These are phyloP conservation scores for Ophiodon elongatus DNA, from an alignment of 2,113 vertebrate genomes.

Conservation along the genomic window DNA sequence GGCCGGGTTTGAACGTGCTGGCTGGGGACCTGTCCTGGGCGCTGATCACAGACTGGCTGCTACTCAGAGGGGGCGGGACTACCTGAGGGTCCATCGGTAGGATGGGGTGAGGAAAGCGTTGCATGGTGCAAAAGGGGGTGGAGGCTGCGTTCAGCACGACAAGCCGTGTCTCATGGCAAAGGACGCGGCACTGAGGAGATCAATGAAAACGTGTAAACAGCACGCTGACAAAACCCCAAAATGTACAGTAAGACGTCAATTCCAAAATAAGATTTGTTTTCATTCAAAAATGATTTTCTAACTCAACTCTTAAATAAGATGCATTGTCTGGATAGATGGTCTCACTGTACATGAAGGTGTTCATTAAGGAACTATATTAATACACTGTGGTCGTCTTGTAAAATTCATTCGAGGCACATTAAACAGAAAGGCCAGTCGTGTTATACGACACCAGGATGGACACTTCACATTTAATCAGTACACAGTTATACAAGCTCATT, in stretches of 20 bases:
- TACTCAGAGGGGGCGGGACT: conserved; percentile 58
- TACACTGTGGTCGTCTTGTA: not conserved
- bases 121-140: conserved; percentile 20
- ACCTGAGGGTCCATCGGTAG: conserved; percentile 76
- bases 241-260: no score
- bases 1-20: conserved; percentile 73
- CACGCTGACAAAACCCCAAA: not conserved
- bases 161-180: conserved; percentile 42
- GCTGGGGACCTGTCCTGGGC: conserved; percentile 81
- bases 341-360: not conserved
- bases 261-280: no score
- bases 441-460: not conserved
- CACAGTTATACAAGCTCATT: not conserved
- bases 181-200: conserved; percentile 8
- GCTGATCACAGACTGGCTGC: conserved; percentile 79
- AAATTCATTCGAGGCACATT: not conserved
- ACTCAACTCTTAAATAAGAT: not conserved
- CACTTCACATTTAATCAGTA: not conserved
- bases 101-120: conserved; percentile 18
- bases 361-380: not conserved
- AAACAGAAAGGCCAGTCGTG: not conserved
- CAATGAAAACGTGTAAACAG: not conserved
- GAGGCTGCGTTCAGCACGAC: conserved; percentile 33
- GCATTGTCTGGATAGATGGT: not conserved
- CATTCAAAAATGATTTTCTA: not conserved